Conservation (phyloP, 2,888 invertebrate genomes). For the Atethmia centrago region DNA sequence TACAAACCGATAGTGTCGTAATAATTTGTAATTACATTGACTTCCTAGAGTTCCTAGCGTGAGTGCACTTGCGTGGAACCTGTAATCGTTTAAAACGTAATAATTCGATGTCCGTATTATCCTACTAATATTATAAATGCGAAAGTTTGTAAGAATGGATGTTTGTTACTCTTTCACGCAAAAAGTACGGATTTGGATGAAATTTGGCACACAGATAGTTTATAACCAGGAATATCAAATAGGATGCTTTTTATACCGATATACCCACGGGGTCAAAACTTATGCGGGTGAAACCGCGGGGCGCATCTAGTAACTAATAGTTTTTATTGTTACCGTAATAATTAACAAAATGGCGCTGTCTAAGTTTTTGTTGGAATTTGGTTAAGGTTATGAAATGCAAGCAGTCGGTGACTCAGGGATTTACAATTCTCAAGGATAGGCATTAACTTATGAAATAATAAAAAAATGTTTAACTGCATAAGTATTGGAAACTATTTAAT, state of each 20-base stretch:
- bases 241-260: too few relatives aligned
- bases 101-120: slow-evolving; percentile 37
- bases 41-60: slow-evolving; percentile 53
- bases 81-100: slow-evolving; percentile 46
- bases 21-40: slow-evolving; percentile 45
- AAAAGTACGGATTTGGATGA: too few relatives aligned
- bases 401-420: slow-evolving; percentile 9
- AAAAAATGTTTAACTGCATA: neutral
- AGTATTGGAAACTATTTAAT: neutral
- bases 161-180: too few relatives aligned
- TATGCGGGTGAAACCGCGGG: too few relatives aligned
- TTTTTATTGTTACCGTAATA: slow-evolving; percentile 26
- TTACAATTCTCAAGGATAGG: slow-evolving; percentile 4
- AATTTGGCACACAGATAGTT: too few relatives aligned
- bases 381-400: slow-evolving; percentile 24
- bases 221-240: too few relatives aligned
- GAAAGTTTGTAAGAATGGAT: too few relatives aligned
- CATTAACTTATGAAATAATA: slow-evolving; percentile 4
- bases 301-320: too few relatives aligned
- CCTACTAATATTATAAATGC: too few relatives aligned
- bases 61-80: slow-evolving; percentile 52
- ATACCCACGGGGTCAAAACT: too few relatives aligned
- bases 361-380: slow-evolving; percentile 22
- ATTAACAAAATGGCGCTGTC: slow-evolving; percentile 13
- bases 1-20: slow-evolving; percentile 35